Conservation (phyloP, 2,888 invertebrate species). For the Diarsia rubi region DNA sequence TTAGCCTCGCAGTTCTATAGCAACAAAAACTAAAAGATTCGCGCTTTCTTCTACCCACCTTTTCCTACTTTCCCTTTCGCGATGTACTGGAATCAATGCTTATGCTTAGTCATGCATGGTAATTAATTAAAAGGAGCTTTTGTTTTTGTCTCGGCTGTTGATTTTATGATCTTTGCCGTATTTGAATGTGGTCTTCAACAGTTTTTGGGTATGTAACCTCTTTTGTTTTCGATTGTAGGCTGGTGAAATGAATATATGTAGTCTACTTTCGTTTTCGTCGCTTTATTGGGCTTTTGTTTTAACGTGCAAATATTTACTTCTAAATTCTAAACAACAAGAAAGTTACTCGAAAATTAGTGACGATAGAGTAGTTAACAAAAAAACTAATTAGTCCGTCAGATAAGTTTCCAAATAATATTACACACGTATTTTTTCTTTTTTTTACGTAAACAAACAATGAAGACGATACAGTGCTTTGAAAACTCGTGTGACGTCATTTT, state of each 20-base stretch:
- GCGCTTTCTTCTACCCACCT: constrained; percentile 42
- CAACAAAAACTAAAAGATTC: constrained; percentile 37
- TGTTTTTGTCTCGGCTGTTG: constrained; percentile 8
- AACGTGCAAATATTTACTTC: background rate
- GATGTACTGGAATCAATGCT: constrained; percentile 53
- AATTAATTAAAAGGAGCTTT: constrained; percentile 60
- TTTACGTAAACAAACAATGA: no score
- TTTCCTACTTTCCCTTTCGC: constrained; percentile 62
- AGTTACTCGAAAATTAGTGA: background rate
- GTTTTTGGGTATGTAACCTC: background rate
- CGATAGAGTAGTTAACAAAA: no score
- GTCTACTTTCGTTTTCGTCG: constrained; percentile 22
- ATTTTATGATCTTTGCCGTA: constrained; percentile 11
- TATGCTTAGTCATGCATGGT: constrained; percentile 73
- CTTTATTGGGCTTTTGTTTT: background rate
- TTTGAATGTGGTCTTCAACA: background rate
- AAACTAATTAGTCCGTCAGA: no score
- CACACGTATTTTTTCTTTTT: no score
- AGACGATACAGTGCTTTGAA: no score
- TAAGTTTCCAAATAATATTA: no score
- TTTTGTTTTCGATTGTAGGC: background rate
- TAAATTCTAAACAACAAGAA: background rate
- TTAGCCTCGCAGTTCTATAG: constrained; percentile 21
- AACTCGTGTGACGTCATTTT: no score
- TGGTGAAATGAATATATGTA: background rate